Conservation (phyloP, 2,797 vertebrate species). For the Hipposideros larvatus region DNA sequence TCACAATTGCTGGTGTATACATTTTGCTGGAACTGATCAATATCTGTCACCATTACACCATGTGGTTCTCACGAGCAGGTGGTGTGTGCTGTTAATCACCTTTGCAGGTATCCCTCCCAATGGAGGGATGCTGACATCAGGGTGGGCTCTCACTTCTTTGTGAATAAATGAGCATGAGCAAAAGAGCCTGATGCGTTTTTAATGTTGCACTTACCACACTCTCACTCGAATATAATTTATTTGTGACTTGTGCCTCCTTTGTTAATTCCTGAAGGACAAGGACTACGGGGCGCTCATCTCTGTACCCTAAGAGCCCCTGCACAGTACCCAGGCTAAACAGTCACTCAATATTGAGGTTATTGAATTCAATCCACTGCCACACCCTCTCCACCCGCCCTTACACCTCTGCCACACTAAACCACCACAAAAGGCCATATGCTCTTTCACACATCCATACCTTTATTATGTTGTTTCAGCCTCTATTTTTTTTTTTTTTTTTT, state of each 20-base stretch:
- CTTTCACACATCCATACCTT: not conserved
- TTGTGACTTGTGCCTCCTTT: not conserved
- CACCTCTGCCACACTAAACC: not conserved
- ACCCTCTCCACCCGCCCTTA: not conserved
- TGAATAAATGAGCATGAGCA: not conserved
- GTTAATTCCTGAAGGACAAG: not conserved
- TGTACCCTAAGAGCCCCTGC: not conserved
- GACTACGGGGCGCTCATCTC: not conserved
- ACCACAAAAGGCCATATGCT: not conserved
- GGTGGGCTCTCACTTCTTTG: not conserved
- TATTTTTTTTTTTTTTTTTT: not conserved
- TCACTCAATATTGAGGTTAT: not conserved
- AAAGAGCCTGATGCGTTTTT: not conserved
- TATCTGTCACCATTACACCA: not conserved
- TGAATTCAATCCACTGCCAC: not conserved
- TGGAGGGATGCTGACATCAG: not conserved
- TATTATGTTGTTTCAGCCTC: not conserved
- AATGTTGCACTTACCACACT: not conserved
- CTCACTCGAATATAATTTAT: not conserved
- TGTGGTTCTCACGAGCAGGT: rapidly evolving
- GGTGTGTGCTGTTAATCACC: not conserved
- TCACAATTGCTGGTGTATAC: not conserved
- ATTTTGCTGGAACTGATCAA: not conserved
- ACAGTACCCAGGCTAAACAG: not conserved
- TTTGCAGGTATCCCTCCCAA: not conserved